These are phyloP conservation scores for Campoplex capitator DNA, from an alignment of 2,888 invertebrate genomes.

Conservation along the genomic window DNA sequence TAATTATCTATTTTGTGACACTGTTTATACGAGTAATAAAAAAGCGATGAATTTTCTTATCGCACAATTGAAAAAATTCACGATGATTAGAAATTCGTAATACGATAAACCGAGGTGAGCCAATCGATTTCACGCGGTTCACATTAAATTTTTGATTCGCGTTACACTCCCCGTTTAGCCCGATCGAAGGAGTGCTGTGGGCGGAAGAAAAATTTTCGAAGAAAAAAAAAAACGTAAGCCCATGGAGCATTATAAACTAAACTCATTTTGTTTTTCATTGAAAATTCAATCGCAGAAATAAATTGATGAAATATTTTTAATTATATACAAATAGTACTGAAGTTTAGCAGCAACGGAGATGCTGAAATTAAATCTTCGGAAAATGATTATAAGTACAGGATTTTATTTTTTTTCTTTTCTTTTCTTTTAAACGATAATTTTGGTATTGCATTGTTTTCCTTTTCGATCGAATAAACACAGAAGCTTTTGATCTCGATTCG, in stretches of 20 bases:
- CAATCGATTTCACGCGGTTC: not conserved
- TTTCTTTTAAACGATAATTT: not conserved
- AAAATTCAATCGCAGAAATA: not conserved
- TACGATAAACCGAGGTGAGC: not conserved
- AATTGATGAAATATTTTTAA: not conserved
- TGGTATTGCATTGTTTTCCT: not conserved
- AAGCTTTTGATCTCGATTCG: not conserved
- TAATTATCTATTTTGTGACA: slow-evolving; percentile 4
- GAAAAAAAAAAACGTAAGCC: not conserved
- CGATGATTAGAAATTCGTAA: not conserved
- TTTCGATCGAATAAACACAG: not conserved
- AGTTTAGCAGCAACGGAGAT: not conserved
- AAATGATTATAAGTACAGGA: not conserved
- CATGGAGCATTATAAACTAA: not conserved
- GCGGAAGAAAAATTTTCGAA: not conserved
- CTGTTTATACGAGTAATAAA: not conserved
- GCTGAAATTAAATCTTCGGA: not conserved
- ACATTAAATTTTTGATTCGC: not conserved
- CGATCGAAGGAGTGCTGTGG: not conserved
- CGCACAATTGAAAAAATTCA: not conserved
- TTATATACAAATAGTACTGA: not conserved
- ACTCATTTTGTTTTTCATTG: not conserved
- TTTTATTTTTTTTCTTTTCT: not conserved
- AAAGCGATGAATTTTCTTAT: not conserved
- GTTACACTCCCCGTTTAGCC: not conserved